Base-by-base conservation (phyloP, 2,888 invertebrate species). In the Pyrgus malvae region DNA sequence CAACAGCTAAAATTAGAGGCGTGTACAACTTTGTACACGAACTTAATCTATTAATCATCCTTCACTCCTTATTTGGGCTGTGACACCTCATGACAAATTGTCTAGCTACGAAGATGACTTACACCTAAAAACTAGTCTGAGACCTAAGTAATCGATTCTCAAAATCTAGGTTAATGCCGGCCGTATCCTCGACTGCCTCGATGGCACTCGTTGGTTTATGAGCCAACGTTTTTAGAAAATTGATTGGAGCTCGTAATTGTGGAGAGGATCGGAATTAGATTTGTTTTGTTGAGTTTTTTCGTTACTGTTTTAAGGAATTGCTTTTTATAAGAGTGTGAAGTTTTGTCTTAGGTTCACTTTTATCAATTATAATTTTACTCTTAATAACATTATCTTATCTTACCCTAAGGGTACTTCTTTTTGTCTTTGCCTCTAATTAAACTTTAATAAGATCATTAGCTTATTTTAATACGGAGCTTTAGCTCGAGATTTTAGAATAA, bases 11-110 rank as follows among this genome's bases (percentile, higher is more conserved):
- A 48, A 37, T 16, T n/a, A 53, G 19, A 29, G 37, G 27, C 44
- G 27, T 25, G 38, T 19, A 53, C 51, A 53, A 53, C 11, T 37
- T 45, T 31, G 45, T 38, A 45, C 44, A 45, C 44, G 51, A 53
- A 53, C 45, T 38, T 38, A n/a, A 2, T 27, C 53, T 38, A 53
- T 53, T 45, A 53, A 53, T 53, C 45, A 53, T 53, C 45, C 50
- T 44, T 31, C 31, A 29, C 38, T 49, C 27, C 29, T 38, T 35
- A 45, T 53, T 53, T 45, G 44, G 29, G 38, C 37, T 29, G 44
- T 45, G 44, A 29, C 51, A 27, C 19, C 12, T 3, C 53, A 38
- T 46, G 53, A 53, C 53, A 45, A 53, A 53, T 53, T 40, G 45
- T 53, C 40, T 35, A 35, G 35, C 35, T 17, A 37, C 14, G 1